Base-by-base conservation (phyloP, 2,113 vertebrate species). In the Platichthys flesus region DNA sequence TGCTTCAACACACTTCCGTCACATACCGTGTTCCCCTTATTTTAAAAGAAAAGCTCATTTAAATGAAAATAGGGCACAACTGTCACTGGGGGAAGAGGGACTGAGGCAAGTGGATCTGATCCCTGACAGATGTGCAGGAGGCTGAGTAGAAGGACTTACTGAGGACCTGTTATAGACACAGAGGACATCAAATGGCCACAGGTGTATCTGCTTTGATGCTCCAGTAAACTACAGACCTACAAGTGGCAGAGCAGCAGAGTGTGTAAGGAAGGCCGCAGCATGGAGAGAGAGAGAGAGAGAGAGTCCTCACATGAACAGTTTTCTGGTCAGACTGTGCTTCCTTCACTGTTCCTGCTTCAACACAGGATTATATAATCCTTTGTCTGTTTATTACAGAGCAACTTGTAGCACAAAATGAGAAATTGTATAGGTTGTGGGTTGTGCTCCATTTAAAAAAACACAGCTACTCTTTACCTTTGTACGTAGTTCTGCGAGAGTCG, bases 351-450 rank as follows among this genome's bases (percentile, higher is more conserved):
- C 80, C 78, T 31, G 68, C 49, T 67, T 69, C 63, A 80, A 73
- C 67, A 69, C 76, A 58, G 81, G 79, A 85, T 82, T 62, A 70
- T 72, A 16, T 86, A 78, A 82, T 57, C 81, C 74, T 81, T 62
- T 66, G 76, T 85, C 72, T 87, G 81, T 81, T 58, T 80, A 67
- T 67, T 35, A 67, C 54, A 83, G 85, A 90, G 88, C 88, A 71
- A 65, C 72, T 86, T 66, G 83, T 90, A 91, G 88, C 90, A 90
- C 89, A 86, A 67, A 75, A 79, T 79, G 12, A 81, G 83, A 88
- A 87, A 81, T 79, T 87, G 70, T 85, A 85, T 85, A 67, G 74
- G 20, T 79, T 57, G 31, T 31, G 31, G 31, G 31, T 79, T 85
- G 77, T 78, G 84, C 83, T 81, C 82, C 70, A 15, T 88, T 81